Evolutionary conservation across 2,888 invertebrate genomes (phyloP).

Genomic region (Polymixis lichenea): DNA sequence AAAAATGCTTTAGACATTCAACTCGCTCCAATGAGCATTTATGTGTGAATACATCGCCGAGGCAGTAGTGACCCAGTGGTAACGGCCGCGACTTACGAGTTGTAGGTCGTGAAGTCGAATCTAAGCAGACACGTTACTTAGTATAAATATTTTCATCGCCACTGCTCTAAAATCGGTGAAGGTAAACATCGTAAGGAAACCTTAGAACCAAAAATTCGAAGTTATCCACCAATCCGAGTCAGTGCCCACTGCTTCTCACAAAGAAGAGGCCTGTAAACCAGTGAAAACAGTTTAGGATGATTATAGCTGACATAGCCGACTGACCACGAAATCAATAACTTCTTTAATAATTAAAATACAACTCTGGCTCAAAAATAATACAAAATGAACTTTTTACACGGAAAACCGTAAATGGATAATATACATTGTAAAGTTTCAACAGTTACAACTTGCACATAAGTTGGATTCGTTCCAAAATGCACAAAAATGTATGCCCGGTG

Average conservation of each 20-base stretch:
- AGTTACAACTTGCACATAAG: conserved; percentile 63
- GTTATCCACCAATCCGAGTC: no score
- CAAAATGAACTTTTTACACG: conserved; percentile 22
- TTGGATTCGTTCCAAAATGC: conserved; percentile 78
- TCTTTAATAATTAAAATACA: conserved; percentile 25
- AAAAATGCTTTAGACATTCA: not conserved
- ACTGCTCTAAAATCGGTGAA: no score
- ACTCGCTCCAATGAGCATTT: not conserved
- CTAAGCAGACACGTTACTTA: no score
- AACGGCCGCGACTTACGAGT: no score
- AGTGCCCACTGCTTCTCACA: no score
- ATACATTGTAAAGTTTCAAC: conserved; percentile 50
- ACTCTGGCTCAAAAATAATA: not conserved
- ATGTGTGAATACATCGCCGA: not conserved
- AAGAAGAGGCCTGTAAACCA: no score
- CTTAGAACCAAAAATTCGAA: no score
- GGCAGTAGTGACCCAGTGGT: no score
- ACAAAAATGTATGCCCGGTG: conserved; percentile 74
- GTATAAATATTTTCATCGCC: no score
- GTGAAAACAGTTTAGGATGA: no score
- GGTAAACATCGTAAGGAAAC: no score
- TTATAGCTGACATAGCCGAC: not conserved
- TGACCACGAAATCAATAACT: conserved; percentile 6
- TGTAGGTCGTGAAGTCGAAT: no score
- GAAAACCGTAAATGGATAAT: conserved; percentile 55